Base-by-base conservation (phyloP, 1,140 invertebrate genomes). In the Patella vulgata region DNA sequence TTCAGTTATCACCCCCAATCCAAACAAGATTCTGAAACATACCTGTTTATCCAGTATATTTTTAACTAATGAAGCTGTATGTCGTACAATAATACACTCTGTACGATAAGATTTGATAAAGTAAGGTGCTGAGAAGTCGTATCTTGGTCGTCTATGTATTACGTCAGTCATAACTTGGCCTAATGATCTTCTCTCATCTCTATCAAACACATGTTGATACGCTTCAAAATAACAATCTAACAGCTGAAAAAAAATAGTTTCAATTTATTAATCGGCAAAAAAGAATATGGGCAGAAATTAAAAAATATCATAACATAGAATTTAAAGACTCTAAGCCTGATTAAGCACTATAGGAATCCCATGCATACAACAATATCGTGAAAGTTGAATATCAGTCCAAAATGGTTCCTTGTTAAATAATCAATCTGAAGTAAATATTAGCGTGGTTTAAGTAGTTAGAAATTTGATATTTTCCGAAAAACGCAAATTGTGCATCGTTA, bases 211-310 rank as follows among this genome's bases (percentile, higher is more conserved):
- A 68, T 85, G 78, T 33, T 82, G 79, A 56, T 85, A 85, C 0
- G 80, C 81, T 56, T 85, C 82, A 53, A 77, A 65, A 63, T 84
- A 85, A 58, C 82, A 82, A 52, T 84, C 81, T 19, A 85, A 19
- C 46, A 85, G 59, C 81, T 84, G 55, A 47, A 68, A 71, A 30
- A 42, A 53, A 48, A 59, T 30, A 46, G 46, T 27, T 17, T 2
- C 2, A 12, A 39, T 42, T 46, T 27, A 30, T 6, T 43, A 25
- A n/a, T n/a, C n/a, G 33, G 30, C 27, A 43, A 28, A n/a, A 28
- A 63, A 42, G n/a, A 30, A 21, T 11, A 33, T 51, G 17, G 17
- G 3, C 42, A 30, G 19, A 44, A 62, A 19, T 4, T 12, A 33
- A 53, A 8, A 19, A 50, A 48, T 3, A 59, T 19, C 11, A 25